Evolutionary conservation across 2,888 invertebrate genomes (phyloP).

Genomic region (Diaprepes abbreviatus): DNA sequence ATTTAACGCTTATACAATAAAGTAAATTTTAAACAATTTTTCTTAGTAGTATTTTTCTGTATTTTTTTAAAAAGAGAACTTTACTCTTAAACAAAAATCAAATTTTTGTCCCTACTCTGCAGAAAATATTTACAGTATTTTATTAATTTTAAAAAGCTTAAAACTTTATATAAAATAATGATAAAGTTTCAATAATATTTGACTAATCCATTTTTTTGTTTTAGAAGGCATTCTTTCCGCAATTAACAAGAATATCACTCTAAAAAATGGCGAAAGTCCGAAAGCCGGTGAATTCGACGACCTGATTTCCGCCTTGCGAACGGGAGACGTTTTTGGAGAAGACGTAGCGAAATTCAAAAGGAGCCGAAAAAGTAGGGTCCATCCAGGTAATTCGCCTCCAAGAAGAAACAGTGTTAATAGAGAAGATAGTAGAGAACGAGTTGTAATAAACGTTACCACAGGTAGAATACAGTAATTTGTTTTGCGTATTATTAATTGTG

Average conservation of each 20-base stretch:
- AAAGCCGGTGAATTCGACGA: constrained; percentile 94
- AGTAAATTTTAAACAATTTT: too few relatives aligned
- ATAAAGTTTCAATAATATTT: too few relatives aligned
- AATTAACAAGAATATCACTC: constrained; percentile 78
- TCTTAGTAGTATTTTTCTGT: too few relatives aligned
- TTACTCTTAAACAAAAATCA: too few relatives aligned
- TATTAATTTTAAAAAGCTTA: too few relatives aligned
- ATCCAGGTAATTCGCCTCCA: constrained; percentile 74
- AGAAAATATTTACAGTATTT: too few relatives aligned
- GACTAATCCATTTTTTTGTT: constrained; percentile 23
- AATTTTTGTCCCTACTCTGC: too few relatives aligned
- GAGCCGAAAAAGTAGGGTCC: constrained; percentile 77
- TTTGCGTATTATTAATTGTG: not conserved
- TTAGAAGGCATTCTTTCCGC: constrained; percentile 77
- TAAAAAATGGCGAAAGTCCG: constrained; percentile 74
- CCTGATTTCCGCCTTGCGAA: constrained; percentile 92
- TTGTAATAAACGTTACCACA: constrained; percentile 61
- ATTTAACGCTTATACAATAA: too few relatives aligned
- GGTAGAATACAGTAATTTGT: constrained; percentile 46
- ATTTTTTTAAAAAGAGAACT: too few relatives aligned
- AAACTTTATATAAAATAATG: too few relatives aligned
- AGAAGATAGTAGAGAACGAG: constrained; percentile 78
- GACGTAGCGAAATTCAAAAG: constrained; percentile 94
- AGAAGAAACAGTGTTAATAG: constrained; percentile 74
- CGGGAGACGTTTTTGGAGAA: constrained; percentile 96